Evolutionary conservation across 2,113 vertebrate genomes (phyloP).

Genomic region (Benitochromis conjunctus): DNA sequence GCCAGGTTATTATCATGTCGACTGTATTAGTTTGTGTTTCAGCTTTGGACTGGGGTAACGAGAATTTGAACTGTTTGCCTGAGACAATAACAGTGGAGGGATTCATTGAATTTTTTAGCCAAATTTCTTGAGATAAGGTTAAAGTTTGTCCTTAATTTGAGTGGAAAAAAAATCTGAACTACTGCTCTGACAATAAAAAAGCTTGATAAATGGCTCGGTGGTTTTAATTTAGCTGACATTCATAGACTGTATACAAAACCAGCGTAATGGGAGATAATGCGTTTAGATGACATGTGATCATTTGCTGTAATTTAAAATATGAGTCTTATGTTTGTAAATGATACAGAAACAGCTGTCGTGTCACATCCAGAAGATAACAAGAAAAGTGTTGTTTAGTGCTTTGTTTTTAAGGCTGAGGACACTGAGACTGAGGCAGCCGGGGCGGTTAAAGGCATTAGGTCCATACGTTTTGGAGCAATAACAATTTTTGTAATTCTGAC

Average conservation of each 20-base stretch:
- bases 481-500: background rate
- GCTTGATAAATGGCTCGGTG: background rate
- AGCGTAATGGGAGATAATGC: background rate
- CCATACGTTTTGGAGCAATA: background rate
- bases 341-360: background rate
- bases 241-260: background rate
- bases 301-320: background rate
- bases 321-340: background rate
- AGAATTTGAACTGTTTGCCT: background rate
- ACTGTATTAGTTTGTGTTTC: background rate
- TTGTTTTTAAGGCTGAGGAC: background rate
- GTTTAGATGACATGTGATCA: background rate
- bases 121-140: background rate
- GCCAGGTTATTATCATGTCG: background rate
- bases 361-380: background rate
- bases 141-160: background rate
- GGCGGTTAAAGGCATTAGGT: background rate
- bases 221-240: background rate
- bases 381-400: background rate
- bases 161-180: background rate
- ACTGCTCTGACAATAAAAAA: background rate
- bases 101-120: background rate
- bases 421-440: background rate
- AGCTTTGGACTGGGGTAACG: background rate
- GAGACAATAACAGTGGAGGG: background rate